These are phyloP conservation scores for Leptopilina myrica DNA, from an alignment of 2,888 invertebrate genomes.

Conservation along the genomic window DNA sequence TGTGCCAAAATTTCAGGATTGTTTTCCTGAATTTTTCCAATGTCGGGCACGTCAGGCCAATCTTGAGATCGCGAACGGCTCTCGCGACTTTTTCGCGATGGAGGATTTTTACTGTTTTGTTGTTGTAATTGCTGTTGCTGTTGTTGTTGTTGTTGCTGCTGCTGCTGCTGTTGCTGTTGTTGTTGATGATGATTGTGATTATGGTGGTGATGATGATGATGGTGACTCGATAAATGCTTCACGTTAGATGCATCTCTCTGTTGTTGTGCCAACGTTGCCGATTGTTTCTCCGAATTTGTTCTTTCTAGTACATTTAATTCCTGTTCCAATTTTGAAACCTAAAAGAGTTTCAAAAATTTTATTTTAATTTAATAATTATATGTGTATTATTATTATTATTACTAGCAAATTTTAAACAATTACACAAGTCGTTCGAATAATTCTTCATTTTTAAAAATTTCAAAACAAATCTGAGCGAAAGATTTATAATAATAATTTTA, in stretches of 20 bases:
- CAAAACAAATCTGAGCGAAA: too few relatives aligned
- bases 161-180: conserved; percentile 56
- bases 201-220: conserved; percentile 54
- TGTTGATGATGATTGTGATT: too few relatives aligned
- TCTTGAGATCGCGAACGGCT: conserved; percentile 90
- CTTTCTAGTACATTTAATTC: conserved; percentile 88
- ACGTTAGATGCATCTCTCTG: conserved; percentile 70
- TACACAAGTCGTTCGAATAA: too few relatives aligned
- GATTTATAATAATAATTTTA: too few relatives aligned
- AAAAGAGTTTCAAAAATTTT: neutral
- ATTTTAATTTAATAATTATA: too few relatives aligned
- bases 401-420: too few relatives aligned
- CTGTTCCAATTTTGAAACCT: conserved; percentile 85
- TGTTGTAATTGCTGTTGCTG: conserved; percentile 64
- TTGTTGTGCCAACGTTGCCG: conserved; percentile 76
- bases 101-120: conserved; percentile 69
- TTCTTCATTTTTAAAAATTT: too few relatives aligned
- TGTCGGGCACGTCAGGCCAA: conserved; percentile 94
- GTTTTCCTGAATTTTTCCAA: conserved; percentile 93
- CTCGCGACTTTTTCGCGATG: conserved; percentile 83
- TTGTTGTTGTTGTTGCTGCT: too few relatives aligned
- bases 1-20: conserved; percentile 93
- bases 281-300: conserved; percentile 82
- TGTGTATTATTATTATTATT: too few relatives aligned
- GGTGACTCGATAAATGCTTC: conserved; percentile 62